Evolutionary conservation across 2,113 vertebrate species (phyloP).

Genomic region (Pelecanoides urinatrix): DNA sequence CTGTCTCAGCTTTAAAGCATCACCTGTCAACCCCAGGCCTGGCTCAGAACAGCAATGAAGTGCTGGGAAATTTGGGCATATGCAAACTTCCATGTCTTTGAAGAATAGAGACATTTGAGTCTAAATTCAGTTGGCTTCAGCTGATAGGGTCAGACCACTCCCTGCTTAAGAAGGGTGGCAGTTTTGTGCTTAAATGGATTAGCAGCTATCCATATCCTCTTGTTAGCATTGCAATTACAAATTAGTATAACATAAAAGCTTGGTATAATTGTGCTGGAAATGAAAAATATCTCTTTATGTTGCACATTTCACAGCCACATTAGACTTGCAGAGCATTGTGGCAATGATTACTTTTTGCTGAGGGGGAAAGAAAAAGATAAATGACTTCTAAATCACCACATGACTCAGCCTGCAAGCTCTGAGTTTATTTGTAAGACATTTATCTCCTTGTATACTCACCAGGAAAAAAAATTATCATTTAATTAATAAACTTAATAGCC

Average conservation of each 20-base stretch:
- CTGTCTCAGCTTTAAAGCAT: neutral
- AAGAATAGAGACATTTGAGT: neutral
- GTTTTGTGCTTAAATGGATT: conserved; percentile 33
- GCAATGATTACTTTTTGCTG: conserved; percentile 53
- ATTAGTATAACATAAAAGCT: conserved; percentile 49
- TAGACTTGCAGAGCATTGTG: conserved; percentile 45
- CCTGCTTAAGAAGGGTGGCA: neutral
- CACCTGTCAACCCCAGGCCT: neutral
- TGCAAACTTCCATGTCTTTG: neutral
- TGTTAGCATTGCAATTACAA: conserved; percentile 55
- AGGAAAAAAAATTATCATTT: conserved; percentile 64
- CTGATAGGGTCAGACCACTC: neutral
- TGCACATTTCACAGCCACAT: conserved; percentile 26
- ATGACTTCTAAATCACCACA: conserved; percentile 63
- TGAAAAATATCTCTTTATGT: conserved; percentile 48
- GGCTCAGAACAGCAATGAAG: neutral
- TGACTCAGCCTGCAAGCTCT: conserved; percentile 43
- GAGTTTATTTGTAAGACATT: conserved; percentile 73
- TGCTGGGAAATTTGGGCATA: neutral
- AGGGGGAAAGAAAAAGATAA: conserved; percentile 56
- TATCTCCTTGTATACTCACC: conserved; percentile 62
- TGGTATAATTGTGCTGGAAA: conserved; percentile 45
- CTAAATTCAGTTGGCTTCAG: neutral
- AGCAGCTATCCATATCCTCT: conserved; percentile 23
- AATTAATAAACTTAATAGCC: conserved; percentile 76